phyloP scores from a whole-genome alignment of 2,113 vertebrate species.

The Hydrolagus affinis region DNA sequence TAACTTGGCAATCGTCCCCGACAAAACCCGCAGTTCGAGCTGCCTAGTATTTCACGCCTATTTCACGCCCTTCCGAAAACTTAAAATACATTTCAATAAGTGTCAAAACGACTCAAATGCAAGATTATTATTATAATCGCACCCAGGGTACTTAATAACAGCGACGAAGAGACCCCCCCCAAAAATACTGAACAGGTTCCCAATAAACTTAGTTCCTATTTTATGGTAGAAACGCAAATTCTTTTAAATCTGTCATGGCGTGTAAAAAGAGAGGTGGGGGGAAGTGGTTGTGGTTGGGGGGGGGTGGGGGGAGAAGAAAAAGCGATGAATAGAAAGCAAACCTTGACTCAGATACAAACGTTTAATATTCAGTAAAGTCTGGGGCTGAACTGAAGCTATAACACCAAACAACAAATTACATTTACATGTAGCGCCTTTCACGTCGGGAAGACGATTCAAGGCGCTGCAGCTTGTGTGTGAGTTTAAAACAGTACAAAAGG shows the following conservation, averaged over 20 bases:
- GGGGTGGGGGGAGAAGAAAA: too few relatives aligned
- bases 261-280: too few relatives aligned
- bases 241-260: too few relatives aligned
- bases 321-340: too few relatives aligned
- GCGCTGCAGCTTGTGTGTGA: neutral
- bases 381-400: too few relatives aligned
- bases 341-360: too few relatives aligned
- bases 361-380: too few relatives aligned
- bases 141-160: neutral
- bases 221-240: neutral
- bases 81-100: neutral
- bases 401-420: too few relatives aligned
- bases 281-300: too few relatives aligned
- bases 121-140: neutral
- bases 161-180: neutral
- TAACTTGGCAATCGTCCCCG: neutral
- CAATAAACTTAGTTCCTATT: neutral
- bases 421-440: too few relatives aligned
- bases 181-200: neutral
- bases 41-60: neutral
- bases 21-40: neutral
- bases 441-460: too few relatives aligned
- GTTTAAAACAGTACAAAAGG: neutral
- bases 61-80: neutral
- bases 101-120: neutral